Evolutionary conservation across 2,113 vertebrate genomes (phyloP).

Genomic region (Butorides virescens): DNA sequence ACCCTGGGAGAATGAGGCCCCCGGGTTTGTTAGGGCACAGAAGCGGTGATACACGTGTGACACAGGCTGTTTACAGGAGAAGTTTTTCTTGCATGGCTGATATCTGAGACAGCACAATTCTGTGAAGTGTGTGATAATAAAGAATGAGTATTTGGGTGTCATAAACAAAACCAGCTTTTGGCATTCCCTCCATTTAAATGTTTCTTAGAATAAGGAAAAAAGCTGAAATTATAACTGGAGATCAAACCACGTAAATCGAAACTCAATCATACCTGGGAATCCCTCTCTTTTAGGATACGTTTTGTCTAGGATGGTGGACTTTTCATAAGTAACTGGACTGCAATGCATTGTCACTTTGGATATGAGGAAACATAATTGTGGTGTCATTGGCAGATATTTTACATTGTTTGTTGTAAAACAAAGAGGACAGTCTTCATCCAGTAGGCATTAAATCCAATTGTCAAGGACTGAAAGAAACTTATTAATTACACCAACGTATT

Average conservation of each 20-base stretch:
- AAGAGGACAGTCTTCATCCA: background rate
- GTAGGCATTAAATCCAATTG: background rate
- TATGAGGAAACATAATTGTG: background rate
- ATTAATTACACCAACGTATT: background rate
- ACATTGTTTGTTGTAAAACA: background rate
- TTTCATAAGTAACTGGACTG: background rate
- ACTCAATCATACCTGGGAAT: background rate
- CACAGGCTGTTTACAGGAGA: background rate
- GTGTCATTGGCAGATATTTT: background rate
- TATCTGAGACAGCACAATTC: background rate
- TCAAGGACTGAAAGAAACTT: background rate
- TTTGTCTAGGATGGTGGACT: background rate
- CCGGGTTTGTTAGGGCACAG: background rate
- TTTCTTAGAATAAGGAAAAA: background rate
- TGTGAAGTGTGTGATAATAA: background rate
- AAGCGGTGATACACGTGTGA: background rate
- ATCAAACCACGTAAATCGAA: background rate
- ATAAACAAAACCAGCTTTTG: background rate
- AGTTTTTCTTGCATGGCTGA: background rate
- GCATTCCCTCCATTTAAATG: background rate
- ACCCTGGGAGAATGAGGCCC: background rate
- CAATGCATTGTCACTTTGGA: background rate
- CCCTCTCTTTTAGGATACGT: background rate
- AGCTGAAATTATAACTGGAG: background rate
- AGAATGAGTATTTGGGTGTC: background rate